These are phyloP conservation scores for Tuberolachnus salignus DNA, from an alignment of 2,888 invertebrate species.

Conservation along the genomic window DNA sequence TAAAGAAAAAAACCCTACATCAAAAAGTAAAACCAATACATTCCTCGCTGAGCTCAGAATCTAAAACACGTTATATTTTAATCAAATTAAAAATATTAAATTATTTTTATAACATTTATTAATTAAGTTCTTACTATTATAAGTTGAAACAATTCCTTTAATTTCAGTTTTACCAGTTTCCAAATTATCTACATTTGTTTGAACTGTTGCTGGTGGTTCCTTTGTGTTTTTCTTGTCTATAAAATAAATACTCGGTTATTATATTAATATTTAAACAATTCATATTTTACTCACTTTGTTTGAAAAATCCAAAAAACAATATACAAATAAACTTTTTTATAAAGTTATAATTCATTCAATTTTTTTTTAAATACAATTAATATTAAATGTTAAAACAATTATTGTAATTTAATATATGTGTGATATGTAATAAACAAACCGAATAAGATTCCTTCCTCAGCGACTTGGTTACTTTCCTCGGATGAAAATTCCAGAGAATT, in stretches of 20 bases:
- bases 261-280: background rate
- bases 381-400: too few species aligned
- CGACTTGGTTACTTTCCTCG: background rate
- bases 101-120: too few species aligned
- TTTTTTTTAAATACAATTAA: too few species aligned
- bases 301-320: too few species aligned
- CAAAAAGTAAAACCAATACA: too few species aligned
- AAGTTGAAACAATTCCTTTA: background rate
- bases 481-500: constrained; percentile 37
- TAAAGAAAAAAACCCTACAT: too few species aligned
- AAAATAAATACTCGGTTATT: background rate
- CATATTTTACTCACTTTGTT: too few species aligned
- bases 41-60: too few species aligned
- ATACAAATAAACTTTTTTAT: background rate
- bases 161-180: background rate
- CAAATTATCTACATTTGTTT: background rate
- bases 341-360: too few species aligned
- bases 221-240: constrained; percentile 2
- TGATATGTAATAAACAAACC: background rate
- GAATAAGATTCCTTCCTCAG: background rate
- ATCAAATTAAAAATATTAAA: too few species aligned
- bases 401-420: too few species aligned
- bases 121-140: background rate
- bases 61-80: too few species aligned
- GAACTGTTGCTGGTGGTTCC: background rate